Evolutionary conservation across 2,113 vertebrate genomes (phyloP), one percentile per base, ranked within the genome.

Genomic region (Asarcornis scutulata): DNA sequence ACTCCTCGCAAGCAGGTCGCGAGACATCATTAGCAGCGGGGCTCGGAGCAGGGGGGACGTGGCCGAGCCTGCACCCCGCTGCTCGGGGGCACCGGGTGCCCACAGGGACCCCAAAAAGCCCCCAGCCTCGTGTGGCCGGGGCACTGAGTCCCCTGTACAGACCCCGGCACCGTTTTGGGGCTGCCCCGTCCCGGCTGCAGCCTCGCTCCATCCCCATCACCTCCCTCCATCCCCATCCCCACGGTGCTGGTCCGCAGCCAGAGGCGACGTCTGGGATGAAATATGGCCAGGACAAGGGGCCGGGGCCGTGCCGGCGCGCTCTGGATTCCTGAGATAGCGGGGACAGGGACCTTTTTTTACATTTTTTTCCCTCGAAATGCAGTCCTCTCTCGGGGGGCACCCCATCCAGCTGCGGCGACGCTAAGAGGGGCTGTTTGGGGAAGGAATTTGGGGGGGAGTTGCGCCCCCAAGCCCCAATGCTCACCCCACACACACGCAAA

Each of bases 1-100:
- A 0, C 44, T 73, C 84, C 77, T 94, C 84, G 40, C 0, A 2
- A 94, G 85, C 48, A 63, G 72, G 77, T 92, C 40, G 22, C 74
- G 60, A 93, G 95, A 86, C 94, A 80, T 95, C 90, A 86, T 97
- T 94, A 96, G 90, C 8, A 2, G 88, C 88, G 81, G 92, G 89
- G 74, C 59, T 36, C 3, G 3, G 53, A 17, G 53, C 53, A 7
- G 48, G 31, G 36, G 48, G 27, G 53, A 15, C 32, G 21, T 10
- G 13, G 21, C 21, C 53, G 31, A 38, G 36, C 34, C 66, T 52
- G 23, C 25, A 17, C 36, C 60, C 60, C 2, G 27, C 53, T 29
- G 53, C 53, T 15, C 5, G 27, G 55, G 55, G 55, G 11, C 17
- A 25, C 55, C 31, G 4, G 29, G 31, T 29, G 29, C 17, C 15